Evolutionary conservation across 2,113 vertebrate species (phyloP), one percentile per base, ranked within the genome.

Genomic region (Cairina moschata): DNA sequence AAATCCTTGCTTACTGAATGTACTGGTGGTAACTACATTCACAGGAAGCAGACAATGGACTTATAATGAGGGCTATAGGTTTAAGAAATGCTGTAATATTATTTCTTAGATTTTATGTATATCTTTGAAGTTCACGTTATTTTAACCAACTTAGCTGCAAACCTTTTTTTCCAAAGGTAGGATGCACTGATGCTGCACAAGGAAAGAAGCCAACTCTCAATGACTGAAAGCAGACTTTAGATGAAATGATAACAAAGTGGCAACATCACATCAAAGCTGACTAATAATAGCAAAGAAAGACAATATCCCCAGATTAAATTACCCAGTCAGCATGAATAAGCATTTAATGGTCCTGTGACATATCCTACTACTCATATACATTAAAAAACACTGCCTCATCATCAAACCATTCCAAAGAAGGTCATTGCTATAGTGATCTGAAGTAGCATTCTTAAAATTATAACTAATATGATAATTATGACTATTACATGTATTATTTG

Each of bases 161-260:
- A 80, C 13, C 8, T 26, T 66, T 81, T n/a, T 73, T 59, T 84
- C 48, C 72, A 93, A 89, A 96, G 93, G 92, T 32, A 69, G 69
- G 72, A 93, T 95, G 42, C 91, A 93, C 91, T 96, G 96, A 96
- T 60, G 34, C 78, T 80, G 80, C 86, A 73, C 32, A 85, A 73
- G 46, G 66, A 74, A 95, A 83, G 65, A 81, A 32, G 72, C 34
- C 87, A 96, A 59, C 36, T 88, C 52, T 66, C 31, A 81, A 21
- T 68, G 67, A 95, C 77, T 5, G 0, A 94, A 88, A 93, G 78
- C 36, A 87, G 71, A 34, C 88, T 21, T 83, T 89, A 95, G 71
- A 91, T 94, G 36, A 96, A 96, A 95, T 54, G 54, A 93, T 91
- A 96, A 83, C 76, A 11, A 72, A 91, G 31, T 34, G 31, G 38